Percentiles rank a stretch among this genome's conserved stretches.
Conservation (phyloP, 2,113 vertebrate genomes). For the Nicator chloris region DNA sequence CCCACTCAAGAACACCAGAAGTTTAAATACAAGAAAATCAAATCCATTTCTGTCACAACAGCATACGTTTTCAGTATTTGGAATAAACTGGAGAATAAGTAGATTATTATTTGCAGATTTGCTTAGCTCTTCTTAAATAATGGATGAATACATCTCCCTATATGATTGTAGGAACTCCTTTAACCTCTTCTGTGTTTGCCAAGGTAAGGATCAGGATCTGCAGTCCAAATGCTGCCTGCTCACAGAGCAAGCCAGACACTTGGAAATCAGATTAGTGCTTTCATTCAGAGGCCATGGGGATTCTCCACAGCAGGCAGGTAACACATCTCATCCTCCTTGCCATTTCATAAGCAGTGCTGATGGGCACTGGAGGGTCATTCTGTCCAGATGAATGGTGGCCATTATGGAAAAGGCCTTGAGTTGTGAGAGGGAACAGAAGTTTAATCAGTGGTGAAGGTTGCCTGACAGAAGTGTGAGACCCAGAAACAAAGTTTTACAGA, state of each 20-base stretch:
- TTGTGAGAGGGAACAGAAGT: background rate
- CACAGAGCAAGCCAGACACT: background rate
- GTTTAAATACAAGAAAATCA: background rate
- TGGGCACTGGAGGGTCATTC: background rate
- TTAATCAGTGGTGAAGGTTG: background rate
- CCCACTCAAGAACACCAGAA: background rate
- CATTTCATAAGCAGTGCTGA: background rate
- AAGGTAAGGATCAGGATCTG: background rate
- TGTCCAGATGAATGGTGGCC: background rate
- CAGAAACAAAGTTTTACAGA: background rate
- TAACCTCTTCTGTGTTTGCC: background rate
- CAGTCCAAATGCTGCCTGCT: background rate
- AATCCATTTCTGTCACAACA: background rate
- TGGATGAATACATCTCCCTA: background rate
- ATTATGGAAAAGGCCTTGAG: conserved; percentile 1
- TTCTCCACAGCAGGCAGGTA: background rate
- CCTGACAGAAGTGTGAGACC: background rate
- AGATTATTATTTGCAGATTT: background rate
- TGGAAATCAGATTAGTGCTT: background rate
- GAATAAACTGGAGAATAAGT: background rate
- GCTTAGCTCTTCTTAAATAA: background rate
- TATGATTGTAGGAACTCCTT: background rate
- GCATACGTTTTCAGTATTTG: background rate
- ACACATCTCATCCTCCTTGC: background rate
- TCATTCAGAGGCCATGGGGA: background rate